Evolutionary conservation across 2,113 vertebrate species (phyloP), one percentile per base, ranked within the genome.

Genomic region (Crotalus tigris): DNA sequence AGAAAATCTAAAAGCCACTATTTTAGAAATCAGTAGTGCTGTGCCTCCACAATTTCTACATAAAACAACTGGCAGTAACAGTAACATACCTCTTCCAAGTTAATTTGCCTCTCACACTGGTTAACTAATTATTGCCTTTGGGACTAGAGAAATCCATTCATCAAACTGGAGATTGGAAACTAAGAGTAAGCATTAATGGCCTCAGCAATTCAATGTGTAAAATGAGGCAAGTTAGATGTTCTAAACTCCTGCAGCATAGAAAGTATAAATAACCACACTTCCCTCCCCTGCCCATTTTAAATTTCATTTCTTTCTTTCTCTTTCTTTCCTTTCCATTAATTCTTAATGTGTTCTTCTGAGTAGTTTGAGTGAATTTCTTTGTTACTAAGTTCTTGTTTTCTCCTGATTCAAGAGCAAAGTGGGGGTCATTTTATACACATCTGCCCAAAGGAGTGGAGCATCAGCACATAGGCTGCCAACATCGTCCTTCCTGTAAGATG

Each of bases 61-160:
- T 81, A 81, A 85, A 53, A 24, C 44, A 64, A 7, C 54, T 39
- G 5, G 39, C 53, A 49, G 23, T 29, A 57, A 29, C 17, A 69
- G 33, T 23, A 55, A 54, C 85, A 44, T 55, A 29, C 26, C 93
- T 29, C 51, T 44, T 58, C 44, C 53, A 24, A 88, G 86, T 54
- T 81, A 85, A 88, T 59, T 58, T 59, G 39, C 88, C 39, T 8
- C 86, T 51, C 29, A 58, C 64, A 88, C 33, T 46, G 59, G 26
- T 55, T 39, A 88, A 88, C 86, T 59, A 89, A 89, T 91, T 75
- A 44, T 11, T 44, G 54, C 29, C 93, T 88, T 53, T 81, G 54
- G 86, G 93, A 81, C 53, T 21, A 53, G 64, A 88, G n/a, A 88
- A 92, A 93, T 75, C 26, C 29, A 87, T 55, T 91, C 89, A 46